Conservation (phyloP, 2,113 vertebrate genomes). For the Mionectes macconnelli region DNA sequence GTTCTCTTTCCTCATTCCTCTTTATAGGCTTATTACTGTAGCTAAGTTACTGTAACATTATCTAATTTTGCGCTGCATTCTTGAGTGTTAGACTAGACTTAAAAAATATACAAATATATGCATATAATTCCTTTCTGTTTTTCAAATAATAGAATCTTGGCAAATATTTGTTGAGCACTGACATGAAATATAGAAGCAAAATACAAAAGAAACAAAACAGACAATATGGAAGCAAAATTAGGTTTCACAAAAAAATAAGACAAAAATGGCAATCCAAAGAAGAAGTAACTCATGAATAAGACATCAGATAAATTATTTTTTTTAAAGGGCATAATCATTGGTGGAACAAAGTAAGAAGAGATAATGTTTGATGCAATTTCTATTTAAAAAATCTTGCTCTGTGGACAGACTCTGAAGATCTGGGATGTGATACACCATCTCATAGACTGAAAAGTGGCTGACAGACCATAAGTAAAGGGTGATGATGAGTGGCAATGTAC, state of each 20-base stretch:
- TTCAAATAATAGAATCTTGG: neutral
- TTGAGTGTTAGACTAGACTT: neutral
- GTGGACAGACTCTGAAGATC: neutral
- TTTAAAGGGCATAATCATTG: neutral
- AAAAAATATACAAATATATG: neutral
- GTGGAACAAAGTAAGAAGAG: neutral
- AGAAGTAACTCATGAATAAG: neutral
- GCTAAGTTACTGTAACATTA: neutral
- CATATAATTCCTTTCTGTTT: neutral
- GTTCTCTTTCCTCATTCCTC: neutral
- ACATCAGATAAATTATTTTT: neutral
- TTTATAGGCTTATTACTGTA: neutral
- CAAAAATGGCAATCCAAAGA: neutral
- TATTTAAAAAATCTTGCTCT: neutral
- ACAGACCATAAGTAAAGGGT: slow-evolving; percentile 12
- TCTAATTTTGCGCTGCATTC: neutral
- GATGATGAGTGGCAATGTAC: slow-evolving; percentile 29
- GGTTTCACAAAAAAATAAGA: neutral
- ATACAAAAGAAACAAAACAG: neutral
- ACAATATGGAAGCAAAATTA: neutral
- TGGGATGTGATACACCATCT: neutral
- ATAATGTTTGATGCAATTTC: neutral
- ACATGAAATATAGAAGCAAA: neutral
- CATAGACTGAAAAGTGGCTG: neutral
- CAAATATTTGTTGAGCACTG: neutral